Evolutionary conservation across 2,888 invertebrate genomes (phyloP).

Genomic region (Limnephilus lunatus): DNA sequence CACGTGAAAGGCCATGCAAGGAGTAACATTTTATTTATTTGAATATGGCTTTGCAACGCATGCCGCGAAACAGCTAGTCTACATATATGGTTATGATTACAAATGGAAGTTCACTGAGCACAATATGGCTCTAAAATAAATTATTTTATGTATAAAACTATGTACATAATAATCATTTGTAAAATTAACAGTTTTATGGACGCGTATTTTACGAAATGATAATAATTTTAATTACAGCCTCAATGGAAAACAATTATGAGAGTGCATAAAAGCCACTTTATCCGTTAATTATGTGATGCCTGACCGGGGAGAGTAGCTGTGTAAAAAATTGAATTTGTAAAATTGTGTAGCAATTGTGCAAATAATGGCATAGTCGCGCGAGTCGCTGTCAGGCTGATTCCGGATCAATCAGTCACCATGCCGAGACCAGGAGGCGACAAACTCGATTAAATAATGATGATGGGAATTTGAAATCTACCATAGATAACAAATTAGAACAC

Average conservation of each 20-base stretch:
- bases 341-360: neutral
- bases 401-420: neutral
- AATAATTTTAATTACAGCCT: neutral
- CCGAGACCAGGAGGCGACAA: neutral
- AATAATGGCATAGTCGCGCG: neutral
- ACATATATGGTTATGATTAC: no score
- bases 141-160: no score
- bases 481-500: neutral
- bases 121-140: no score
- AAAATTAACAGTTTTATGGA: no score
- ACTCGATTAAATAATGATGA: neutral
- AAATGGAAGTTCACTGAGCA: no score
- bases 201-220: no score
- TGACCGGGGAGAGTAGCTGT: neutral
- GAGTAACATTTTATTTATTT: no score
- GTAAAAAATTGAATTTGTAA: no score
- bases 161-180: no score
- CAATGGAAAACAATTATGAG: neutral
- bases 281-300: neutral
- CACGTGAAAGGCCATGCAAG: no score
- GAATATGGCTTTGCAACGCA: no score
- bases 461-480: neutral
- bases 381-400: neutral
- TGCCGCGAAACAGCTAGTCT: no score
- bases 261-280: neutral